Evolutionary conservation across 2,113 vertebrate genomes (phyloP).

Genomic region (Bombycilla garrulus): DNA sequence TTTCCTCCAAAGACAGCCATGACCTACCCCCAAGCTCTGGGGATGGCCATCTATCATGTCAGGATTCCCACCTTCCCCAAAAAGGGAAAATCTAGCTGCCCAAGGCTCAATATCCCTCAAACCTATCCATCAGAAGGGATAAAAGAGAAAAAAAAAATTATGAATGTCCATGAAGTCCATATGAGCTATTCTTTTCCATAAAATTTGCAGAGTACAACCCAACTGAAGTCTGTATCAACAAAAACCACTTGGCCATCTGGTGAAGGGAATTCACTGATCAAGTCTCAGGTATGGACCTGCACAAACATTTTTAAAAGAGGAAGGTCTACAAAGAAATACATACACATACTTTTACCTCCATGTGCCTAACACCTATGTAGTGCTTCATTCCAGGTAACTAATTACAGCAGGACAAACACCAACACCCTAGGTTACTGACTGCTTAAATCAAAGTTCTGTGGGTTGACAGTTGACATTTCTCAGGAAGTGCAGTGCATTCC

Average conservation of each 20-base stretch:
- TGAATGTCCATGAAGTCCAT: neutral
- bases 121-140: neutral
- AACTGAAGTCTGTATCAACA: neutral
- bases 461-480: neutral
- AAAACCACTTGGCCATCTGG: neutral
- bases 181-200: neutral
- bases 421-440: neutral
- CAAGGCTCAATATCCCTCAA: neutral
- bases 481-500: neutral
- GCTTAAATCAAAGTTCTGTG: neutral
- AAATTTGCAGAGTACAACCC: neutral
- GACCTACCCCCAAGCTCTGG: neutral
- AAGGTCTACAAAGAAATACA: neutral
- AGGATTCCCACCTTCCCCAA: neutral
- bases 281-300: neutral
- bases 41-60: neutral
- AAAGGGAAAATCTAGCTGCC: neutral
- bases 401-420: neutral
- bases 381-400: neutral
- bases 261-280: neutral
- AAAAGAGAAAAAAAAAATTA: neutral
- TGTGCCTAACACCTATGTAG: neutral
- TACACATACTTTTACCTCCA: neutral
- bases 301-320: neutral
- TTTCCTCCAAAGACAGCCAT: neutral